A percentile compares a stretch with the other conserved stretches of the same genome.
Conservation (phyloP, 2,888 invertebrate species). For the Andrena camellia region DNA sequence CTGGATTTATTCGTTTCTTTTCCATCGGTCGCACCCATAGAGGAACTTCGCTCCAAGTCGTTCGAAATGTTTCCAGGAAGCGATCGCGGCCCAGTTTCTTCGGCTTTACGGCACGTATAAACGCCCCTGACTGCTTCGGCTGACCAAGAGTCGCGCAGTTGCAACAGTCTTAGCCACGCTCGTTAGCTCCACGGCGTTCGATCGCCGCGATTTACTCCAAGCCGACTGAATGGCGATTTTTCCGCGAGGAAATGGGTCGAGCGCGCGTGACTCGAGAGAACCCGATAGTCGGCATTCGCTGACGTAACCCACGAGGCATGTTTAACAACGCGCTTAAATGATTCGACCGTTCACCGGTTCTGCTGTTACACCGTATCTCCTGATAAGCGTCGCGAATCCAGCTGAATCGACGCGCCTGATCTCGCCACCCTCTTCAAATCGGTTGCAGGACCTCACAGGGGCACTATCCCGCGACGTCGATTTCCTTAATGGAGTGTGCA, state of each 20-base stretch:
- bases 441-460: background rate
- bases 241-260: conserved; percentile 47
- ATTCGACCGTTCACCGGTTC: conserved; percentile 53
- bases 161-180: conserved; percentile 12
- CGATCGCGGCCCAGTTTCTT: conserved; percentile 17
- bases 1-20: background rate
- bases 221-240: conserved; percentile 44
- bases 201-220: conserved; percentile 25
- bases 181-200: conserved; percentile 17
- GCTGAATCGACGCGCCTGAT: background rate
- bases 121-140: background rate
- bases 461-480: background rate
- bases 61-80: conserved; percentile 9
- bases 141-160: background rate
- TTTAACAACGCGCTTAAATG: conserved; percentile 44
- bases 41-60: background rate
- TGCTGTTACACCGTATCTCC: background rate
- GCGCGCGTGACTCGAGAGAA: conserved; percentile 52
- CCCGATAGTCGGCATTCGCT: conserved; percentile 44
- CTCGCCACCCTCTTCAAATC: background rate
- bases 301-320: conserved; percentile 60
- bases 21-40: background rate
- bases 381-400: background rate
- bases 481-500: background rate
- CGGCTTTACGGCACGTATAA: conserved; percentile 35